phyloP scores from a whole-genome alignment of 2,113 vertebrate species.

The Myxocyprinus asiaticus region DNA sequence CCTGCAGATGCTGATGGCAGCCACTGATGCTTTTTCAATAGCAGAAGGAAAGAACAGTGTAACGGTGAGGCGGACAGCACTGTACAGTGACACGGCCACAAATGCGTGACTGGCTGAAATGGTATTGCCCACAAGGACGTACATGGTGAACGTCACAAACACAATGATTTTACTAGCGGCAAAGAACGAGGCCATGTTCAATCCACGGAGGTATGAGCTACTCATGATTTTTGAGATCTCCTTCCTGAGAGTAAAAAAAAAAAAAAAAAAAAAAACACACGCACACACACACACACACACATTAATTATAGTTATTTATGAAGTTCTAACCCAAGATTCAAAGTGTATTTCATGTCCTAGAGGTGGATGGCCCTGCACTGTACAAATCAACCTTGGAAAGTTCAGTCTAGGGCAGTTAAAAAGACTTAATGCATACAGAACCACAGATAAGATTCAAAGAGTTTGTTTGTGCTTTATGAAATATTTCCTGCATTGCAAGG shows the following conservation, averaged over 20 bases:
- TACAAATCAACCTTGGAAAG: not conserved
- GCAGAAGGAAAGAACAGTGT: conserved; percentile 93
- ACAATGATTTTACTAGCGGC: conserved; percentile 90
- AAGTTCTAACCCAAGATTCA: too few relatives aligned
- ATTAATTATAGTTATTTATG: too few relatives aligned
- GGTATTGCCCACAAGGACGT: conserved; percentile 81
- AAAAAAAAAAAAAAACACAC: not conserved
- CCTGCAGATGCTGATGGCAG: conserved; percentile 85
- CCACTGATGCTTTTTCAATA: conserved; percentile 85
- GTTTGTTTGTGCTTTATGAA: not conserved
- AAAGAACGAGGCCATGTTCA: conserved; percentile 95
- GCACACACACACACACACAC: too few relatives aligned
- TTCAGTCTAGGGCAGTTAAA: not conserved
- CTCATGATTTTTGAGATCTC: conserved; percentile 89
- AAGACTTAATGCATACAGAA: not conserved
- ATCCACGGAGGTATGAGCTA: conserved; percentile 91
- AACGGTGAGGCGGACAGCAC: conserved; percentile 86
- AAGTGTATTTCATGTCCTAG: too few relatives aligned
- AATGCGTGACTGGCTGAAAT: conserved; percentile 89
- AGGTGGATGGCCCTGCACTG: not conserved
- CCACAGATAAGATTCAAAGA: conserved; percentile 6
- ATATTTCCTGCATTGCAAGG: too few relatives aligned
- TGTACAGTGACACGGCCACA: conserved; percentile 84
- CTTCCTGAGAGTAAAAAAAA: conserved; percentile 74
- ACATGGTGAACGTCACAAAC: conserved; percentile 88